Percentiles rank a stretch among this genome's conserved stretches.
Conservation (phyloP, 1,140 invertebrate genomes). For the Gonioctena quinquepunctata region DNA sequence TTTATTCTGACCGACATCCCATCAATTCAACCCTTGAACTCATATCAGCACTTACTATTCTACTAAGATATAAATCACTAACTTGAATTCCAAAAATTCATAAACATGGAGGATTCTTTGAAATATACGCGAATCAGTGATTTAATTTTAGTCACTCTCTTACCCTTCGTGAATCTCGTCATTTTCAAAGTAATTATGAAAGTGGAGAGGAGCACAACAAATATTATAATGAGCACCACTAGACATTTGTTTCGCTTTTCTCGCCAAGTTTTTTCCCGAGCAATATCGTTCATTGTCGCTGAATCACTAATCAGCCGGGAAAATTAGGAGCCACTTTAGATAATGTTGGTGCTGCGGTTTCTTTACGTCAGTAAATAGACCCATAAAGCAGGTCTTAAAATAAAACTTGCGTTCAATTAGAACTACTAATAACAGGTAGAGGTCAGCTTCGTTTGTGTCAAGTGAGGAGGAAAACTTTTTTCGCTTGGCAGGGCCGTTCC, state of each 20-base stretch:
- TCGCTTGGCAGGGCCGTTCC: too few relatives aligned
- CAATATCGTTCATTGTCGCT: not conserved
- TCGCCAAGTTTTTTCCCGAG: not conserved
- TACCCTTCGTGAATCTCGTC: not conserved
- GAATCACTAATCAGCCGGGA: not conserved
- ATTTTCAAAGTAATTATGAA: conserved; percentile 5
- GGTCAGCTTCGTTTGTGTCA: too few relatives aligned
- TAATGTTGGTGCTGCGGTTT: not conserved
- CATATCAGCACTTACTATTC: too few relatives aligned
- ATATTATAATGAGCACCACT: not conserved
- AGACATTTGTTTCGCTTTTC: not conserved
- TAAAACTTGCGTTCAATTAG: not conserved
- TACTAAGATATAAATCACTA: too few relatives aligned
- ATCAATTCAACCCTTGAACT: too few relatives aligned
- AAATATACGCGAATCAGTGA: too few relatives aligned
- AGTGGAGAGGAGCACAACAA: not conserved
- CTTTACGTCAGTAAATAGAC: not conserved
- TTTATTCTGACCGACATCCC: too few relatives aligned
- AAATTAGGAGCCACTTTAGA: not conserved
- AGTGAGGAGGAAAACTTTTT: too few relatives aligned
- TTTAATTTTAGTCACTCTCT: too few relatives aligned
- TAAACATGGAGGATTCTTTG: too few relatives aligned
- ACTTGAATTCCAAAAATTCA: too few relatives aligned
- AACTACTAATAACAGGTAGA: not conserved
- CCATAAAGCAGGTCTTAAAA: not conserved